phyloP scores from a whole-genome alignment of 37 sponge, comb jelly and placozoan genomes.

The Halisarca cf. caerulea region DNA sequence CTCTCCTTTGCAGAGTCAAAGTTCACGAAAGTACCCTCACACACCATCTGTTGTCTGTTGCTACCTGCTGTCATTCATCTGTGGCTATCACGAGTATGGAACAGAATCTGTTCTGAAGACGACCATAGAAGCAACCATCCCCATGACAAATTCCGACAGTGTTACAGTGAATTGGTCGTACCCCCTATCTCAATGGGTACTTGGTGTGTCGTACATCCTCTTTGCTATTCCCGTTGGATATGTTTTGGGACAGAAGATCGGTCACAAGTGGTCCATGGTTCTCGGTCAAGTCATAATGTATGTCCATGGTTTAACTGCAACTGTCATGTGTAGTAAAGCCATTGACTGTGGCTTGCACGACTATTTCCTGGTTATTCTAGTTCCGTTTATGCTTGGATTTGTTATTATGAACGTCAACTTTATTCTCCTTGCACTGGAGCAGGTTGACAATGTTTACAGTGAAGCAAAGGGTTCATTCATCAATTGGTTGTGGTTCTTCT shows the following conservation, averaged over 20 bases:
- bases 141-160: background rate
- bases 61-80: background rate
- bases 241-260: background rate
- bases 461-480: background rate
- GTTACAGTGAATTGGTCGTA: background rate
- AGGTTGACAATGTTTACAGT: background rate
- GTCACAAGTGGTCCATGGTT: conserved; percentile 1
- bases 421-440: background rate
- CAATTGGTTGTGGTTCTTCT: conserved; percentile 1
- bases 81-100: conserved; percentile 3
- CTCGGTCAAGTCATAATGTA: background rate
- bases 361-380: background rate
- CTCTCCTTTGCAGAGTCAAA: background rate
- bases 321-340: background rate
- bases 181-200: background rate
- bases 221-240: background rate
- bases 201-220: background rate
- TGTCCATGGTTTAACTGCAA: background rate
- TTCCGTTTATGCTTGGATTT: background rate
- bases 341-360: background rate
- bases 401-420: background rate
- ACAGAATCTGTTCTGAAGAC: background rate
- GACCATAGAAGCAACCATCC: background rate
- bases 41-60: background rate
- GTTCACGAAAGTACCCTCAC: background rate